Evolutionary conservation across 2,113 vertebrate species (phyloP).

Genomic region (Petrocephalus zakoni): DNA sequence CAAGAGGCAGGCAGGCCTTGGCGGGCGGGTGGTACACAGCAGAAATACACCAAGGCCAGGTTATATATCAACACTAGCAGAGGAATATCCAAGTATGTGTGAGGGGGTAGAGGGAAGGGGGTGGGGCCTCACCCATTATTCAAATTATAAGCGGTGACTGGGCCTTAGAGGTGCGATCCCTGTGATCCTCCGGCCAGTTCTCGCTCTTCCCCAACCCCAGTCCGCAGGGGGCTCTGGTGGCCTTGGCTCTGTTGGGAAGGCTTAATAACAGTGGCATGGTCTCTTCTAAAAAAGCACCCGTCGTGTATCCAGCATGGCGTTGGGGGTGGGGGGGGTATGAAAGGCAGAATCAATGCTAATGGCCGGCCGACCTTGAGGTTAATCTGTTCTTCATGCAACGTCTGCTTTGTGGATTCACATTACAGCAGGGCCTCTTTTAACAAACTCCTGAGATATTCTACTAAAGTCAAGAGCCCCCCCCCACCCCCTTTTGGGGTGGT

Average conservation of each 20-base stretch:
- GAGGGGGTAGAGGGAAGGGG: too few relatives aligned
- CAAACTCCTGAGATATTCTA: neutral
- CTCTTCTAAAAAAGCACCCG: neutral
- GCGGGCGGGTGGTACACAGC: too few relatives aligned
- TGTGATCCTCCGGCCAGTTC: neutral
- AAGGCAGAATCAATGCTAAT: neutral
- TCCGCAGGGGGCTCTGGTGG: neutral
- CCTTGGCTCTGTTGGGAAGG: neutral
- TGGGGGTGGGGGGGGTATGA: neutral
- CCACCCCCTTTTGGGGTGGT: neutral
- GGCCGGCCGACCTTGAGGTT: neutral
- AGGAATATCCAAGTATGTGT: neutral
- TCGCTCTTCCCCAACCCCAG: neutral
- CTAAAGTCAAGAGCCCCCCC: neutral
- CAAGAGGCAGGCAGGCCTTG: neutral
- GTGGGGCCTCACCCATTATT: neutral
- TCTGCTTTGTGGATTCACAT: neutral
- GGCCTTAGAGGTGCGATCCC: neutral
- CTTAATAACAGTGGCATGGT: neutral
- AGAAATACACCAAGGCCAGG: neutral
- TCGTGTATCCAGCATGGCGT: neutral
- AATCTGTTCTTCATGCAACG: neutral
- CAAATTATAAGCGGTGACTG: neutral
- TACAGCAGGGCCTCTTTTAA: neutral
- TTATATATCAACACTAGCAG: neutral